Base-by-base conservation (phyloP, 92 coral and sea anemone genomes). In the Palythoa grandis region DNA sequence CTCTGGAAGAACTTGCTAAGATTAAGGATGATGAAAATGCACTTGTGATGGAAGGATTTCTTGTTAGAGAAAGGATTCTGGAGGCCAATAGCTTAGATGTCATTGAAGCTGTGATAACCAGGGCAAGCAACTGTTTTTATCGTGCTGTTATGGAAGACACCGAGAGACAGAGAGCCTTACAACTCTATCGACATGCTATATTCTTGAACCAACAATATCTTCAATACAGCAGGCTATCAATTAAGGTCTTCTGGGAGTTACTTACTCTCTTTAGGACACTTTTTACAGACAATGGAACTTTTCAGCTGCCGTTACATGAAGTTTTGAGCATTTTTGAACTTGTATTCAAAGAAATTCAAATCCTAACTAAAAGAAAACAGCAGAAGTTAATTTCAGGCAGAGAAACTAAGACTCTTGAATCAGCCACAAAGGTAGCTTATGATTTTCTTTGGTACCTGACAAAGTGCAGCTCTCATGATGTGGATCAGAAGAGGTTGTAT, bases 31-130 rank as follows among this genome's bases (percentile, higher is more conserved):
- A 86, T 14, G 83, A 52, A 19, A 89, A 89, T 66, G 77, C 86
- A 20, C 83, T 89, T 75, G 58, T 52, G 58, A 89, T 73, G 58
- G 92, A 89, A 56, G 92, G 92, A 12, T 86, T 89, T 11, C 68
- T 89, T 69, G 83, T 85, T 76, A 80, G 92, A 16, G 92, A 89
- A 22, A 86, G 92, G 52, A 70, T 89, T 39, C 89, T 89, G 37
- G 92, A 89, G 19, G 87, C 86, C 23, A 57, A 15, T 12, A 56
- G 82, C 25, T 77, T 77, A 14, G 82, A 77, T 29, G 82, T 77
- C 39, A 57, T 77, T 8, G 82, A 77, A 38, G 82, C 82, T 38
- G 50, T 77, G 10, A 16, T 77, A 77, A 77, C 82, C 3, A 56
- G 82, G 37, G 82, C 82, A 16, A 77, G 82, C 68, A 77, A 77